Evolutionary conservation across 1,140 invertebrate genomes (phyloP), one percentile per base, ranked within the genome.

Genomic region (Drosophila persimilis): DNA sequence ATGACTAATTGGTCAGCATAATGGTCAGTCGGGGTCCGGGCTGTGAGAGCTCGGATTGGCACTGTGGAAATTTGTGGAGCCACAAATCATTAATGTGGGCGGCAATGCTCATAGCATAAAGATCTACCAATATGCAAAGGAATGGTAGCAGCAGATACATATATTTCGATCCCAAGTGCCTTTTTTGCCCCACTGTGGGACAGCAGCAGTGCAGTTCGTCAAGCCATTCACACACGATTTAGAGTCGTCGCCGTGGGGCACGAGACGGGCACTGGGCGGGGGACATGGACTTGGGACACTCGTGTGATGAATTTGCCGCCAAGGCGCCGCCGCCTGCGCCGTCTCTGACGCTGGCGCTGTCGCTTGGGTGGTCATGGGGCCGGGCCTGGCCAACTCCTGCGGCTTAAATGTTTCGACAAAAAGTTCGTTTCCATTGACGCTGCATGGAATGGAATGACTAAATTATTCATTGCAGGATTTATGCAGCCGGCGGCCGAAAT

Each of bases 401-500:
- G 83, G 83, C 83, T 86, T 88, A 79, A 88, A 89, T 88, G 63
- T 73, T 72, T 63, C 74, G 62, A 73, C 80, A 78, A 79, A 81
- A 76, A 76, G 63, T 72, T 79, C 80, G 59, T 44, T 61, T 78
- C 64, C 65, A 69, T 72, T 56, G 35, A 52, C 56, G 64, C 65
- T 63, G 70, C 70, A 69, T 80, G 54, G 57, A 77, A 61, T 44
- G 50, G 66, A 69, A 86, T 77, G 79, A 86, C 84, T 89, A 89
- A 86, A 86, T 86, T 86, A 86, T 86, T 86, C 84, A 86, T 89
- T 86, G 84, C 78, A 76, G 81, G 83, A 86, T 88, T 86, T 85
- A 63, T 59, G 58, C 48, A 54, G 65, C 65, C 47, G 39, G 47
- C 56, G 67, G 76, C 29, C 59, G n/a, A 77, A 86, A 85, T 86